phyloP scores from a whole-genome alignment of 1,140 invertebrate genomes.

The Meloidogyne hapla region DNA sequence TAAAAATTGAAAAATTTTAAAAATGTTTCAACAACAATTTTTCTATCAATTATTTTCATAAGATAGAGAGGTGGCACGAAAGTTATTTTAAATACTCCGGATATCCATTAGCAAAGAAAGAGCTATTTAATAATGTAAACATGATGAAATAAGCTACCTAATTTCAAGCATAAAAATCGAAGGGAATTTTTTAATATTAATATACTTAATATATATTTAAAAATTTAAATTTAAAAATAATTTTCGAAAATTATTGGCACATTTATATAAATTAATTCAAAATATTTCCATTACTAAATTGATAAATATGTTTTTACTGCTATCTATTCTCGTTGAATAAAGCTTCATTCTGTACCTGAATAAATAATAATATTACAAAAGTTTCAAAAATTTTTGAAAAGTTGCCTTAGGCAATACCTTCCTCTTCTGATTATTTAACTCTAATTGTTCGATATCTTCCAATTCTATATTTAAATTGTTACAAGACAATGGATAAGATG shows the following conservation, averaged over 20 bases:
- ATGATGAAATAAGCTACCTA: neutral
- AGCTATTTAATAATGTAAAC: neutral
- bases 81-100: neutral
- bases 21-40: too few relatives aligned
- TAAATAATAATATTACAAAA: neutral
- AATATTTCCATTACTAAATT: neutral
- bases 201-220: neutral
- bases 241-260: neutral
- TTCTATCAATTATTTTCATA: too few relatives aligned
- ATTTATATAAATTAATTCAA: neutral
- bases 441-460: neutral
- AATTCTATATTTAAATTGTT: neutral
- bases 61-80: too few relatives aligned
- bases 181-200: neutral
- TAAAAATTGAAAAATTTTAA: too few relatives aligned
- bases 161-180: neutral
- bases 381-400: neutral
- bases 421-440: neutral
- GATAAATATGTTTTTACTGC: neutral
- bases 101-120: neutral
- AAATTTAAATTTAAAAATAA: neutral
- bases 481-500: neutral
- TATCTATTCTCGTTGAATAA: neutral
- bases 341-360: neutral
- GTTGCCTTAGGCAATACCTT: neutral